Percentiles rank a stretch among this genome's conserved stretches.
Conservation (phyloP, 2,797 vertebrate genomes). For the Oreochromis mossambicus region DNA sequence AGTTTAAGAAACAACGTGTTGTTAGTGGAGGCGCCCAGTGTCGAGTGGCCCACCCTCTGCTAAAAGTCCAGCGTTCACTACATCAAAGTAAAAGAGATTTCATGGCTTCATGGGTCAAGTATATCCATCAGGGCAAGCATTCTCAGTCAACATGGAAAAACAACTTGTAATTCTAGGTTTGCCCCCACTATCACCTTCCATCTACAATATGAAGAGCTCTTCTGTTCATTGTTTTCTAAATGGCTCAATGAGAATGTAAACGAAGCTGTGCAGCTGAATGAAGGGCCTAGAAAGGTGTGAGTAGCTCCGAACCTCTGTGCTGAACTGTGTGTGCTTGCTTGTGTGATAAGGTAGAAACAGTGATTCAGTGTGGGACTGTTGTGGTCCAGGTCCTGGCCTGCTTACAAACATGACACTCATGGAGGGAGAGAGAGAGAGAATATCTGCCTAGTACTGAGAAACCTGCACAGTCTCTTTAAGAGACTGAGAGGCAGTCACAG, state of each 20-base stretch:
- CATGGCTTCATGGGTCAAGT: background rate
- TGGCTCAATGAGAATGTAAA: background rate
- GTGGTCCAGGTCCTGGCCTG: conserved; percentile 49
- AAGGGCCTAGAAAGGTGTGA: background rate
- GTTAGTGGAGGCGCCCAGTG: background rate
- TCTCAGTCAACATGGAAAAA: background rate
- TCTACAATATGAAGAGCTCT: background rate
- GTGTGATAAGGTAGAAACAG: background rate
- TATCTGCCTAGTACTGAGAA: conserved; percentile 70
- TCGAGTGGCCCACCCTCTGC: background rate
- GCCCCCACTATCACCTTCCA: background rate
- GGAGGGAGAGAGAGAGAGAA: conserved; percentile 6
- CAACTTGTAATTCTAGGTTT: background rate
- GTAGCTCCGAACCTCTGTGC: background rate
- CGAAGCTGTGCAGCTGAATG: background rate
- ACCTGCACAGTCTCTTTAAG: conserved; percentile 77
- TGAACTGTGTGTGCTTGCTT: background rate
- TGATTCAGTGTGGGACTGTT: conserved; percentile 16
- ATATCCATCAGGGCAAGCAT: background rate
- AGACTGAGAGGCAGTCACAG: conserved; percentile 72
- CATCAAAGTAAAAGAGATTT: background rate
- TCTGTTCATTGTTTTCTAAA: background rate
- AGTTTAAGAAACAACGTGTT: background rate
- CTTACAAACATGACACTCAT: conserved; percentile 43
- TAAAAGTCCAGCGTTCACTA: background rate